These are phyloP conservation scores for Dascillus cervinus DNA, from an alignment of 2,888 invertebrate genomes.

Conservation along the genomic window DNA sequence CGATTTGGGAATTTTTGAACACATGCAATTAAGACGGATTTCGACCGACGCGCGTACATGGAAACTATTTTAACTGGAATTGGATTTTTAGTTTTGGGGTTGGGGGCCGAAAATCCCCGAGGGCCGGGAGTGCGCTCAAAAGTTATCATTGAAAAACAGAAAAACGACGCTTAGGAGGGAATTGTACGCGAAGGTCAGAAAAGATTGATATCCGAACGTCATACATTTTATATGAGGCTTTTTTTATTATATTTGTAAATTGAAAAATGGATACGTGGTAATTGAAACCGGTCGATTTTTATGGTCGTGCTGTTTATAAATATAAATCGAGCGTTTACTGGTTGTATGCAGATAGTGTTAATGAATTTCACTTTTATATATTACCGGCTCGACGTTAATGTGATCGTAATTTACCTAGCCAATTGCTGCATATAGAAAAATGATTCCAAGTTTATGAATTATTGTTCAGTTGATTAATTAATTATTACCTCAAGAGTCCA, in stretches of 20 bases:
- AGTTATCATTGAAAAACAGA: conserved; percentile 35
- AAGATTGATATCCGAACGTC: conserved; percentile 28
- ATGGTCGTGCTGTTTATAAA: too few relatives aligned
- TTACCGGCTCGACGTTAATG: too few relatives aligned
- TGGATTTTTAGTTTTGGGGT: conserved; percentile 27
- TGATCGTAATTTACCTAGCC: too few relatives aligned
- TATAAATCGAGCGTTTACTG: too few relatives aligned
- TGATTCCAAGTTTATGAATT: too few relatives aligned
- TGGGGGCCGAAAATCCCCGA: conserved; percentile 22
- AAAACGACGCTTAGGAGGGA: conserved; percentile 26
- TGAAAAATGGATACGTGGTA: not conserved
- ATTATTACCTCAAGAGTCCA: too few relatives aligned
- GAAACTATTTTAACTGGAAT: conserved; percentile 36
- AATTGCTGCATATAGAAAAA: too few relatives aligned
- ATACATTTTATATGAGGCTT: conserved; percentile 24
- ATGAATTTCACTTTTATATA: too few relatives aligned
- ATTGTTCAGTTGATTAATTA: too few relatives aligned
- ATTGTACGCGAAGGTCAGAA: conserved; percentile 22
- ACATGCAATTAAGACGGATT: too few relatives aligned
- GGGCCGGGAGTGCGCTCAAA: conserved; percentile 26
- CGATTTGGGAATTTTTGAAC: too few relatives aligned
- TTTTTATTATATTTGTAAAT: not conserved
- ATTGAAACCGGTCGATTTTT: not conserved
- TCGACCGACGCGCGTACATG: conserved; percentile 32
- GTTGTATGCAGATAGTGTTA: too few relatives aligned